These are phyloP conservation scores for Climacteris rufus DNA, from an alignment of 2,113 vertebrate genomes.

Conservation along the genomic window DNA sequence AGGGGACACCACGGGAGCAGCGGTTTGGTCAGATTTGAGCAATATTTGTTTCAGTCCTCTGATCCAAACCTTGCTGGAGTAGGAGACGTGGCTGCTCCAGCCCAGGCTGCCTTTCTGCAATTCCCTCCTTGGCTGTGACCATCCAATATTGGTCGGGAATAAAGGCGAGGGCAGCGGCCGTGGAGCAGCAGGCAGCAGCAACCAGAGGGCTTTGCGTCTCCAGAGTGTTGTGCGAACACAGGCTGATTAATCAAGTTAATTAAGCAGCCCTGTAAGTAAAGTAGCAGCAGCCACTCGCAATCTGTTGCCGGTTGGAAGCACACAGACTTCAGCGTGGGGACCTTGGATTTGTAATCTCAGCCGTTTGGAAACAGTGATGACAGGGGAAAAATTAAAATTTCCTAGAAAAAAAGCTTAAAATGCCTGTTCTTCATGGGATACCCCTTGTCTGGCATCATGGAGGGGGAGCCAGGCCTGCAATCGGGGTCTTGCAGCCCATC, in stretches of 20 bases:
- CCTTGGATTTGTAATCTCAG: background rate
- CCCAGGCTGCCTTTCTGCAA: background rate
- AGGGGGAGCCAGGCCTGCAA: background rate
- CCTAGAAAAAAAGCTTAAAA: background rate
- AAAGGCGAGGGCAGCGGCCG: background rate
- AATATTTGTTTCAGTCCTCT: background rate
- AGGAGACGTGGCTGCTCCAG: background rate
- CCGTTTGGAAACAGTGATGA: background rate
- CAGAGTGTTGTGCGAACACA: background rate
- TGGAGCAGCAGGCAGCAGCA: background rate
- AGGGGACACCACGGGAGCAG: background rate
- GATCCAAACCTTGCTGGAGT: background rate
- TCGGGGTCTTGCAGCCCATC: background rate
- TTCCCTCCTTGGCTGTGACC: background rate
- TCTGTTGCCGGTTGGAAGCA: background rate
- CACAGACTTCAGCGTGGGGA: background rate
- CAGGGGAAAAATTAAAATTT: background rate
- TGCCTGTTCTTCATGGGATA: background rate
- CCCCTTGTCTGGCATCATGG: rapidly evolving
- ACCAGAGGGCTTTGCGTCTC: background rate
- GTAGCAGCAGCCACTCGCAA: slow-evolving; percentile 21
- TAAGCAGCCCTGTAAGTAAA: slow-evolving; percentile 28
- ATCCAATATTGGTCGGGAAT: background rate
- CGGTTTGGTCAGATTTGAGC: background rate
- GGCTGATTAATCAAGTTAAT: slow-evolving; percentile 53